Percentiles rank a stretch among this genome's conserved stretches.
These are phyloP conservation scores for Anthophora plumipes DNA, from an alignment of 2,888 invertebrate species.

Conservation along the genomic window DNA sequence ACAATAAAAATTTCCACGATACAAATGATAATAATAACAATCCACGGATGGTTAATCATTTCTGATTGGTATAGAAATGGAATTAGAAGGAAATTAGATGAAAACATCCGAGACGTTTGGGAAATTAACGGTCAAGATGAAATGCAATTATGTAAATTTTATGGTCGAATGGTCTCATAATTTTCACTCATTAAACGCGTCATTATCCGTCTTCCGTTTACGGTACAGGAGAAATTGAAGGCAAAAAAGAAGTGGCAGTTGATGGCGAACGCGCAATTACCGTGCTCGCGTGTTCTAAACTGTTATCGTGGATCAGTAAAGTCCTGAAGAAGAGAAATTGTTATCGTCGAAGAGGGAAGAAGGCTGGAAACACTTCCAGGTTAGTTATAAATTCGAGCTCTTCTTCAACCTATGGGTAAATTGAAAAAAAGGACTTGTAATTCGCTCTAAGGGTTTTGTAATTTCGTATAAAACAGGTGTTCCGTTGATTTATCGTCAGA, in stretches of 20 bases:
- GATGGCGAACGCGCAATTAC: constrained; percentile 22
- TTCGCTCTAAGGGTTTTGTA: too few relatives aligned
- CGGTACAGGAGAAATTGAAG: constrained; percentile 34
- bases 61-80: neutral
- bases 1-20: neutral
- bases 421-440: too few relatives aligned
- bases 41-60: neutral
- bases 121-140: constrained; percentile 22
- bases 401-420: neutral
- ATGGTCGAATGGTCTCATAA: constrained; percentile 31
- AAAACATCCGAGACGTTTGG: neutral
- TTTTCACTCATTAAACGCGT: constrained; percentile 46
- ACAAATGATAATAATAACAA: neutral
- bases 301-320: constrained; percentile 17
- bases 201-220: constrained; percentile 51
- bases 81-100: neutral
- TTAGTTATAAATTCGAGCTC: neutral
- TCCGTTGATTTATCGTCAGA: too few relatives aligned
- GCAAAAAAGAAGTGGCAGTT: constrained; percentile 9
- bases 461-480: neutral
- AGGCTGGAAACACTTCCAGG: neutral
- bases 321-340: constrained; percentile 3
- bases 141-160: constrained; percentile 57
- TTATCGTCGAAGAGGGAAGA: constrained; percentile 5
- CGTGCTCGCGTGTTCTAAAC: constrained; percentile 18